Conservation (phyloP, 2,113 vertebrate species). For the Oostethus manadensis region DNA sequence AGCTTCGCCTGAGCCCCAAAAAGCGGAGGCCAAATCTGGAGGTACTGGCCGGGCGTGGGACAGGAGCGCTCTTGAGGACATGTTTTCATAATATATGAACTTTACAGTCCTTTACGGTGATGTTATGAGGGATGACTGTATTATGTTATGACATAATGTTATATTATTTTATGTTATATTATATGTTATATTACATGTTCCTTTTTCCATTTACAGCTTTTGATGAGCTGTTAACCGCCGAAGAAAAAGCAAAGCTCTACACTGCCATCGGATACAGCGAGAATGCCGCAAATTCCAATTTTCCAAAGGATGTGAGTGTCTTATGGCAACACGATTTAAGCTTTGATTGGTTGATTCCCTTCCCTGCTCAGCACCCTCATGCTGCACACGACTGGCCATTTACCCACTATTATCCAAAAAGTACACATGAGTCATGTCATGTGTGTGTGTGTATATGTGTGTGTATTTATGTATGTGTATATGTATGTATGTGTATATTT, state of each 20-base stretch:
- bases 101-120: too few species aligned
- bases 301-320: conserved; percentile 87
- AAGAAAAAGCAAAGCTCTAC: conserved; percentile 91
- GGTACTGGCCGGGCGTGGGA: background rate
- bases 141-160: too few species aligned
- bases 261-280: conserved; percentile 98
- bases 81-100: background rate
- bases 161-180: too few species aligned
- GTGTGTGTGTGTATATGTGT: too few species aligned
- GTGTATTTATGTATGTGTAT: too few species aligned
- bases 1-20: conserved; percentile 54
- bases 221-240: conserved; percentile 82
- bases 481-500: too few species aligned
- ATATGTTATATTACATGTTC: background rate
- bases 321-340: background rate
- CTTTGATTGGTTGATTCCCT: background rate
- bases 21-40: conserved; percentile 71
- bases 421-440: too few species aligned
- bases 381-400: background rate
- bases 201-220: conserved; percentile 74
- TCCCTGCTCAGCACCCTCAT: background rate
- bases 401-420: too few species aligned
- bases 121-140: too few species aligned
- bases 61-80: background rate
- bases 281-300: conserved; percentile 84